Evolutionary conservation across 2,888 invertebrate species (phyloP).

Genomic region (Phragmatobia fuliginosa): DNA sequence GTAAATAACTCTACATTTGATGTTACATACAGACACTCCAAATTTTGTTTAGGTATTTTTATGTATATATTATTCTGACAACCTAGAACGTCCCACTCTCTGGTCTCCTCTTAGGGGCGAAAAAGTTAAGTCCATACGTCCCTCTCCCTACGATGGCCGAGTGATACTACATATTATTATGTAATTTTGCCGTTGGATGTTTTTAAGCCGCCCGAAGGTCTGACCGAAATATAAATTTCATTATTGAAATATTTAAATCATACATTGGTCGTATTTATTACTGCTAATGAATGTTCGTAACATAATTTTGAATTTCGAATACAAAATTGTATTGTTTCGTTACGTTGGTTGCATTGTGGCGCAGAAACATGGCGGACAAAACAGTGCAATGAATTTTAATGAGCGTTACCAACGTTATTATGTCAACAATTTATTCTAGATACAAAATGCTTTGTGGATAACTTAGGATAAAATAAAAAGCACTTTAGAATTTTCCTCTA

Average conservation of each 20-base stretch:
- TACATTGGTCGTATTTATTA: neutral
- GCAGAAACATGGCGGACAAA: slow-evolving; percentile 12
- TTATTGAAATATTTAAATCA: neutral
- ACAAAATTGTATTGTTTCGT: slow-evolving; percentile 7
- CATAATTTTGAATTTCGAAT: slow-evolving; percentile 10
- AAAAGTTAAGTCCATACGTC: too few species aligned
- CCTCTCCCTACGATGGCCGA: too few species aligned
- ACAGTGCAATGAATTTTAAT: slow-evolving; percentile 11
- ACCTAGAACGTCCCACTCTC: too few species aligned
- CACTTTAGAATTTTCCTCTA: neutral
- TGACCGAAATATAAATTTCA: too few species aligned
- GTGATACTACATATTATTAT: too few species aligned
- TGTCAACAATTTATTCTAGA: slow-evolving; percentile 11
- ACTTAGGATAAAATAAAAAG: neutral
- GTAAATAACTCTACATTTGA: too few species aligned
- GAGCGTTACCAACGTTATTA: slow-evolving; percentile 4
- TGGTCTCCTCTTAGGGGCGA: too few species aligned
- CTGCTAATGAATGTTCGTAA: neutral
- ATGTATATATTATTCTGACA: too few species aligned
- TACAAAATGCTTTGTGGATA: slow-evolving; percentile 1
- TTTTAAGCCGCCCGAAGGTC: too few species aligned
- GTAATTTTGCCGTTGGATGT: too few species aligned
- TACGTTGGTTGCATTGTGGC: slow-evolving; percentile 13
- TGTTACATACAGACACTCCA: too few species aligned
- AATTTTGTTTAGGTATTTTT: too few species aligned